Evolutionary conservation across 2,797 vertebrate species (phyloP).

Genomic region (Parambassis ranga): DNA sequence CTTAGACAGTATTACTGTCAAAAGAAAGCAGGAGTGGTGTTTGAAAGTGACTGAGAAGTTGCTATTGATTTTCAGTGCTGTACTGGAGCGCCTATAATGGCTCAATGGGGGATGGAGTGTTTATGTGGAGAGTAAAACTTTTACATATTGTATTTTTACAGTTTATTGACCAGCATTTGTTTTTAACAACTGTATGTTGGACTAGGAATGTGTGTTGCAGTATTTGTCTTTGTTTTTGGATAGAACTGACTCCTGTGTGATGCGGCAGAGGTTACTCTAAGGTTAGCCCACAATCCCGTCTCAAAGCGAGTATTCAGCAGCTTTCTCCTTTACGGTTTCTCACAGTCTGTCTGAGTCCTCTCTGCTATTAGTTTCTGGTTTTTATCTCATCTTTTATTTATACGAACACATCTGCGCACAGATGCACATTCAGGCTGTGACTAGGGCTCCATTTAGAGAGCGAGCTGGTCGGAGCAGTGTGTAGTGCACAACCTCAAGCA

Average conservation of each 20-base stretch:
- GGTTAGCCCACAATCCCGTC: constrained; percentile 23
- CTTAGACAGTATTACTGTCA: constrained; percentile 51
- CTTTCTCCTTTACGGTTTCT: not conserved
- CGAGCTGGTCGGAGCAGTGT: too few species aligned
- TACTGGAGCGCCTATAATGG: constrained; percentile 29
- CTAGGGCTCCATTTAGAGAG: not conserved
- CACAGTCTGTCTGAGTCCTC: constrained; percentile 6
- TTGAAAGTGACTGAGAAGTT: constrained; percentile 50
- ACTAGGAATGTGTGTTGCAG: too few species aligned
- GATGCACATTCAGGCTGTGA: constrained; percentile 41
- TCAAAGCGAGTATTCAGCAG: constrained; percentile 8
- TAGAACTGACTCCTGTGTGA: constrained; percentile 3
- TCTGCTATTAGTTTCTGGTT: constrained; percentile 29
- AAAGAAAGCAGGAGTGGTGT: constrained; percentile 28
- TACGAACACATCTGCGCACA: constrained; percentile 42
- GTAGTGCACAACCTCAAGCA: not conserved
- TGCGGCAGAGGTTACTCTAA: constrained; percentile 30
- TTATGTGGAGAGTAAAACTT: constrained; percentile 11
- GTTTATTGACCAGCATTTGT: constrained; percentile 5
- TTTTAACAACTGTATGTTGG: not conserved
- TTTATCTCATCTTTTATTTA: constrained; percentile 71
- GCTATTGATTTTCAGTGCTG: constrained; percentile 46
- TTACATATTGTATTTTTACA: constrained; percentile 10
- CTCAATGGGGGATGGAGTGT: constrained; percentile 24
- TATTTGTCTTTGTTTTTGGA: too few species aligned